Evolutionary conservation across 2,113 vertebrate genomes (phyloP).

Genomic region (Lepus europaeus): DNA sequence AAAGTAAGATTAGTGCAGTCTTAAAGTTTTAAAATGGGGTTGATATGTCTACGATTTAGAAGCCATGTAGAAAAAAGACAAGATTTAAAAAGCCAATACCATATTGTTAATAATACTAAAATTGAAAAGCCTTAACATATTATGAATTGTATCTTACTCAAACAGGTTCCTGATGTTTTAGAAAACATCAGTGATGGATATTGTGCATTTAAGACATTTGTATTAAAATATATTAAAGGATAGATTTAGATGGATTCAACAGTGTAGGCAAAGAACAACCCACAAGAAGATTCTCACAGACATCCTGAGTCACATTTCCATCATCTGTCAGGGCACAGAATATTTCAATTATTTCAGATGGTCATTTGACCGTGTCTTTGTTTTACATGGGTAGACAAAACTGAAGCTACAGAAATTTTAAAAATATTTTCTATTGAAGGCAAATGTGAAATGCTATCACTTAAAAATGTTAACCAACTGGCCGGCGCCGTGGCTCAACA

Average conservation of each 20-base stretch:
- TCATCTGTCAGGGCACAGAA: background rate
- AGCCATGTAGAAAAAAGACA: background rate
- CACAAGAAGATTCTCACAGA: background rate
- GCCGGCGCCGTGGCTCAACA: too few species aligned
- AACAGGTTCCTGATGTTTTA: background rate
- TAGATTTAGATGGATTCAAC: background rate
- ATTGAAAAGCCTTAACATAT: background rate
- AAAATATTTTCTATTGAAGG: constrained; percentile 11
- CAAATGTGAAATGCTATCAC: background rate
- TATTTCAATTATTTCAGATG: background rate
- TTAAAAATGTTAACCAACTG: too few species aligned
- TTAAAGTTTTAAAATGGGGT: background rate
- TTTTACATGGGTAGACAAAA: background rate
- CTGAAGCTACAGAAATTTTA: background rate
- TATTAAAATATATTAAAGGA: constrained; percentile 13
- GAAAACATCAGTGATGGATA: background rate
- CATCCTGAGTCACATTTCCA: background rate
- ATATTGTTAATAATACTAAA: background rate
- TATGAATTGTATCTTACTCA: background rate
- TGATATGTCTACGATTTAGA: background rate
- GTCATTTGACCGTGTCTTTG: background rate
- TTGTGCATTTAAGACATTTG: background rate
- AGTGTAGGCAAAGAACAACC: background rate
- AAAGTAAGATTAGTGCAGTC: background rate
- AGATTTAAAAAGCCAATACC: background rate